Conservation (phyloP, 2,797 vertebrate species). For the Craterocephalus amniculus region DNA sequence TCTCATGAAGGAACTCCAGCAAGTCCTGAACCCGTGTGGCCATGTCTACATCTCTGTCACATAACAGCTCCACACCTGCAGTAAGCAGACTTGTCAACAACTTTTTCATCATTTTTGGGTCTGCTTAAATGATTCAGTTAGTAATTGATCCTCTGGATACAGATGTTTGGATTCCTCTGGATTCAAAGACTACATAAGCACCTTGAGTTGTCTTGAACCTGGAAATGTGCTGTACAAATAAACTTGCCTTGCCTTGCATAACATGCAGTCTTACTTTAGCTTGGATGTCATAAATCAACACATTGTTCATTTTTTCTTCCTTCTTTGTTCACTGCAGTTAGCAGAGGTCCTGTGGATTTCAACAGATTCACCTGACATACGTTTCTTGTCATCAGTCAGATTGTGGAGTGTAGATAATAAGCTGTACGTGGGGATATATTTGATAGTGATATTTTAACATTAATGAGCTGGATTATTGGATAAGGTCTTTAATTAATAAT, state of each 20-base stretch:
- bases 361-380: not conserved
- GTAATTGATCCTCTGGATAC: not conserved
- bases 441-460: not conserved
- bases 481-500: not conserved
- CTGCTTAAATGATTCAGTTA: not conserved
- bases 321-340: not conserved
- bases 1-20: conserved; percentile 98
- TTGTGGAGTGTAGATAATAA: not conserved
- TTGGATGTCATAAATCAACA: not conserved
- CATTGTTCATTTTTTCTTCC: not conserved
- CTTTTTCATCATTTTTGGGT: not conserved
- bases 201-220: no score
- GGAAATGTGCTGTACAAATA: no score
- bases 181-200: no score
- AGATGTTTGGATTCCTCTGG: not conserved
- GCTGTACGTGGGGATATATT: not conserved
- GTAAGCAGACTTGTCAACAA: not conserved
- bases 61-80: conserved; percentile 95
- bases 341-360: not conserved
- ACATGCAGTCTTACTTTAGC: not conserved
- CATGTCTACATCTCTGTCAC: conserved; percentile 98
- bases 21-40: conserved; percentile 97
- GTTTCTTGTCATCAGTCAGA: not conserved
- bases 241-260: no score
- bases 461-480: not conserved